phyloP scores from a whole-genome alignment of 2,888 invertebrate genomes.

The Imbricaverruca yamaguchii region DNA sequence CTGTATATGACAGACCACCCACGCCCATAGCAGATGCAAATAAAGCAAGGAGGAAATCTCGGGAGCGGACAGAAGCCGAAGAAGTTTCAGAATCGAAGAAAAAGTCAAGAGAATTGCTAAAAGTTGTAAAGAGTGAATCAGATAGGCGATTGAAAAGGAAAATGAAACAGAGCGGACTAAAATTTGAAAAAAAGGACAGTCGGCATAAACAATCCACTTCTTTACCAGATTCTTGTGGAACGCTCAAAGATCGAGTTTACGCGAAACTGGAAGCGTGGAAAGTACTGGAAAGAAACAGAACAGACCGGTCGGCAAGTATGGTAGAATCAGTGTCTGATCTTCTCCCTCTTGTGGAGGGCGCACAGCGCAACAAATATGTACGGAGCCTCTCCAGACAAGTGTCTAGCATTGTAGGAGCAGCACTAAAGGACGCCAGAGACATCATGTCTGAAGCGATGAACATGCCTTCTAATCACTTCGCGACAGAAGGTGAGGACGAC shows the following conservation, averaged over 20 bases:
- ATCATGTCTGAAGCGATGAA: neutral
- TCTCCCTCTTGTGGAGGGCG: neutral
- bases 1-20: neutral
- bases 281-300: neutral
- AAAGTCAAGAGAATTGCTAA: neutral
- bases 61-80: neutral
- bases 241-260: neutral
- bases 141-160: neutral
- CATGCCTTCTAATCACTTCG: neutral
- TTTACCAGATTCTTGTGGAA: no score
- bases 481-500: neutral
- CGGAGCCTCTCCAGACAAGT: neutral
- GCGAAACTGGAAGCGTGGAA: neutral
- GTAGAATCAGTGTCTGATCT: neutral
- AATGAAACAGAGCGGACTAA: neutral
- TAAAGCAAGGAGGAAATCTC: neutral
- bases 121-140: neutral
- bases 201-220: no score
- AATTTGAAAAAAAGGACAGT: neutral
- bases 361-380: neutral
- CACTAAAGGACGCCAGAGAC: neutral
- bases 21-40: neutral
- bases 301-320: neutral
- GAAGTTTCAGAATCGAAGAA: neutral
- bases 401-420: neutral